Conservation (phyloP, 2,888 invertebrate species). For the Clostera curtula region DNA sequence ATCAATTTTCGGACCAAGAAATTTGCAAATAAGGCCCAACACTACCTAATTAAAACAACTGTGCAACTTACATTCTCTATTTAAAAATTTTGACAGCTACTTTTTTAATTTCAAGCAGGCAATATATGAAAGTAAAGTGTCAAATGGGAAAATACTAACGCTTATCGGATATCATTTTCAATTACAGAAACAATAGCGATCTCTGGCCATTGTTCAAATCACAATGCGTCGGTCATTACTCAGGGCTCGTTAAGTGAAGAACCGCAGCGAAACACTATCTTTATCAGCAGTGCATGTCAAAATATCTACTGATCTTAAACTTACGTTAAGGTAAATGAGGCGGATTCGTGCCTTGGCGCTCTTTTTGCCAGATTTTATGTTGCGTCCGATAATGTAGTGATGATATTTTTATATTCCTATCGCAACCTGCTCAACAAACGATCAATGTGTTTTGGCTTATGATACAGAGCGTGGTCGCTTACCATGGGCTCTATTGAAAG, state of each 20-base stretch:
- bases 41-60: conserved; percentile 34
- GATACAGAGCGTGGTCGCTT: no score
- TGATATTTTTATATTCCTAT: no score
- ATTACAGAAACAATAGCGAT: conserved; percentile 67
- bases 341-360: neutral
- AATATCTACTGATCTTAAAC: conserved; percentile 64
- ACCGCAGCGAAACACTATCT: conserved; percentile 65
- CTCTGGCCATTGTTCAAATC: conserved; percentile 63
- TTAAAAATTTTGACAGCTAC: neutral
- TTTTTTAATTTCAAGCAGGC: conserved; percentile 6
- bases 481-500: no score
- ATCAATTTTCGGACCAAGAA: conserved; percentile 54
- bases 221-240: conserved; percentile 70
- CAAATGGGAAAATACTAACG: conserved; percentile 15
- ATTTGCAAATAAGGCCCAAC: conserved; percentile 44
- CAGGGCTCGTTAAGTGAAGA: conserved; percentile 66
- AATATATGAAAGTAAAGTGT: conserved; percentile 3
- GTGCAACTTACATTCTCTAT: conserved; percentile 3
- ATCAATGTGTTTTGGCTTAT: no score
- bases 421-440: no score
- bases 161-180: conserved; percentile 52
- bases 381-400: no score
- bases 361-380: neutral
- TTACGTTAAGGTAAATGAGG: neutral
- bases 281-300: conserved; percentile 68